Conservation (phyloP, 2,113 vertebrate genomes). For the Platycercus adscitus region DNA sequence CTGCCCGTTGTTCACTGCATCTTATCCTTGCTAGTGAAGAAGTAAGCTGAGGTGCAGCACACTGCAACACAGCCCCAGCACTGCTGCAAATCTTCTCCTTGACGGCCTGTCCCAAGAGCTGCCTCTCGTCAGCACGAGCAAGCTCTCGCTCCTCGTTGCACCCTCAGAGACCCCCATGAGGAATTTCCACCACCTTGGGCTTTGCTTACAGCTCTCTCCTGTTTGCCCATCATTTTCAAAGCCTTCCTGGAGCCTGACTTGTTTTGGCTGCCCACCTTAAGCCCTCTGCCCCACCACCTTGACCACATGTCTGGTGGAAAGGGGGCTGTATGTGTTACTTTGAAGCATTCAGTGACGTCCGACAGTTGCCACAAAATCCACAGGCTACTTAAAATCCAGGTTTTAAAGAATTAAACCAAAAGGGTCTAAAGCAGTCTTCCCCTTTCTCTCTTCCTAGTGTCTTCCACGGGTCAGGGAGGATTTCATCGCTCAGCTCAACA, state of each 20-base stretch:
- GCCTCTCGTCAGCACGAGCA: neutral
- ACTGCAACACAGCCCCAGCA: fast-evolving
- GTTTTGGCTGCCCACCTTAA: neutral
- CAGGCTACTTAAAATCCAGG: neutral
- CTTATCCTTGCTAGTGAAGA: neutral
- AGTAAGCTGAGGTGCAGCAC: neutral
- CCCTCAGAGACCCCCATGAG: neutral
- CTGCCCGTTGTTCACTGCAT: fast-evolving
- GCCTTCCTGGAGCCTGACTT: fast-evolving
- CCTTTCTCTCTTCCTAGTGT: neutral
- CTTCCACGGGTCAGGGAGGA: neutral
- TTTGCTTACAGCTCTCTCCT: neutral
- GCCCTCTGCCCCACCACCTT: neutral
- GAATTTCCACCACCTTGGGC: neutral
- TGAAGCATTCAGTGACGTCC: neutral
- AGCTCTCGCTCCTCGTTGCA: neutral
- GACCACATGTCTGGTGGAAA: neutral
- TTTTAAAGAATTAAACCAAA: neutral
- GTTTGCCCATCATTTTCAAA: neutral
- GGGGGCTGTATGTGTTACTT: neutral
- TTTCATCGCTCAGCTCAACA: neutral
- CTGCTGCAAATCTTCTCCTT: fast-evolving
- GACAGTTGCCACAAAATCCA: neutral
- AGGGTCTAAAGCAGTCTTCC: neutral
- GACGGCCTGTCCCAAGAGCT: fast-evolving